Evolutionary conservation across 2,888 invertebrate species (phyloP), one percentile per base, ranked within the genome.

Genomic region (Cistogaster globosa): DNA sequence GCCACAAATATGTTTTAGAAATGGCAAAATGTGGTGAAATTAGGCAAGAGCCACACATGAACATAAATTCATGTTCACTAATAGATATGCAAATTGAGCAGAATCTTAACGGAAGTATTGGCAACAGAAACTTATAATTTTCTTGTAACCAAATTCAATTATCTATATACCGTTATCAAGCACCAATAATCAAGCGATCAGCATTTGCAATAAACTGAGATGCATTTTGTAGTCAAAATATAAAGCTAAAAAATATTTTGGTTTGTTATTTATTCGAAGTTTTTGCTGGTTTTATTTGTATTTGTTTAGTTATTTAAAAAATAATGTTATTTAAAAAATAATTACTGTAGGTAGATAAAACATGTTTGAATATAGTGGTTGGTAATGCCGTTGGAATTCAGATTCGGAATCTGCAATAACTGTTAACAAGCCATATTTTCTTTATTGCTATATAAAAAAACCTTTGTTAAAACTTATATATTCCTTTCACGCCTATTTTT

Each of bases 181-280:
- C 57, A 71, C 26, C 57, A 71, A 18, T 71, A 45, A 45, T 58
- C 71, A 58, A 38, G 53, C 53, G 18, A 53, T 53, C 38, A 38
- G 42, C 14, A 53, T 58, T 58, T 62, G 62, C 62, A 51, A 51
- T 53, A 48, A 51, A 38, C 9, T 62, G 11, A 60, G 72, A 62
- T 60, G 51, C 36, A 72, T n/a, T 55, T 69, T 16, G n/a, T 16
- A n/a, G 20, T 45, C 32, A n/a, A 14, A 63, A 42, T 38, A 38
- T 26, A n/a, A 62, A 53, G 51, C 45, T 14, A 63, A 38, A 38
- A 51, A 0, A 58, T 11, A 26, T 58, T 45, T 32, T 26, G 42
- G 57, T 71, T 58, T 48, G 58, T 18, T 58, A 48, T 48, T 32
- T 26, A 71, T 45, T 58, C n/a, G 45, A 18, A 9, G 58, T 58